Evolutionary conservation across 2,888 invertebrate species (phyloP), one percentile per base, ranked within the genome.

Genomic region (Scaeva pyrastri): DNA sequence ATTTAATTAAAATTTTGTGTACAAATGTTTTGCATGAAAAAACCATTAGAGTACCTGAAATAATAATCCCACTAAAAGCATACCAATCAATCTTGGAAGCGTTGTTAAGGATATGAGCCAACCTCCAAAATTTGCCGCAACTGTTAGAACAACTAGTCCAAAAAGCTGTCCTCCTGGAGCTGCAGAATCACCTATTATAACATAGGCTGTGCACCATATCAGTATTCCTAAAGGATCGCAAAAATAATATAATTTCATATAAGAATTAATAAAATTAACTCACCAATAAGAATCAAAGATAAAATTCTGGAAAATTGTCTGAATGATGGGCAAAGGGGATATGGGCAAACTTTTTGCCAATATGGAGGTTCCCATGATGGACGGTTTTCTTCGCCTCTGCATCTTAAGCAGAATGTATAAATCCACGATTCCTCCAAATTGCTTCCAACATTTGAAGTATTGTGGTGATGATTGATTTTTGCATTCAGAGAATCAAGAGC

Each of bases 131-230:
- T 97, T 95, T 0, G 97, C 96, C 12, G 95, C 95, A 88, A 97
- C 95, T 60, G 96, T 95, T 2, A 97, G 94, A 1, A 95, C 93
- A 0, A 97, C 96, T 21, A 97, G 93, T 88, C 95, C 95, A 90
- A 97, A 97, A 8, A 97, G 93, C 90, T 96, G 96, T 11, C 97
- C 97, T n/a, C 96, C 96, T 1, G 97, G 97, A 14, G 96, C 97
- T 26, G 96, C 97, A 36, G 95, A 95, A 11, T 95, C 93, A 19
- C 97, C 97, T 89, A 97, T 94, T 77, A 97, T 94, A 71, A 96
- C 94, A 93, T 95, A 97, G 82, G 96, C 94, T 60, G 96, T 94
- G 84, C 96, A 94, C 97, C 97, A 97, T 55, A 95, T 93, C 87
- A 97, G 92, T 39, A 96, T 89, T 77, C 96, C 95, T 95, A 88